phyloP scores from a whole-genome alignment of 2,113 vertebrate genomes.

The Machaerirhynchus nigripectus region DNA sequence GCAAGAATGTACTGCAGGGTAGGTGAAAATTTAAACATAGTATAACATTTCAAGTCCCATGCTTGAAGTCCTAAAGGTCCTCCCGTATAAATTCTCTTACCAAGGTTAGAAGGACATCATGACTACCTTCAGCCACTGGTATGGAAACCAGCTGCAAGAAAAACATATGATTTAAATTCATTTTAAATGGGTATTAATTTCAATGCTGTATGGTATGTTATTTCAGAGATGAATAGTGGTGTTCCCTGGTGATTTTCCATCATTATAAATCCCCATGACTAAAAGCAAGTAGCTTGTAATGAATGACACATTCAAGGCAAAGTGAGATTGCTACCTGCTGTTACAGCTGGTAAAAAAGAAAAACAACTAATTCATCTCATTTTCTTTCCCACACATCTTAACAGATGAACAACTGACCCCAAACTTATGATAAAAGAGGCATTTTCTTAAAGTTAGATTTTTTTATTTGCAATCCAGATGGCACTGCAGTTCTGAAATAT shows the following conservation, averaged over 20 bases:
- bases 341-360: slow-evolving; percentile 26
- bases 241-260: slow-evolving; percentile 32
- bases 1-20: not conserved
- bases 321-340: slow-evolving; percentile 35
- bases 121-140: not conserved
- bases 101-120: not conserved
- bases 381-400: slow-evolving; percentile 15
- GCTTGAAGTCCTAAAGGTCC: not conserved
- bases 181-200: not conserved
- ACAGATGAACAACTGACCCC: not conserved
- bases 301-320: slow-evolving; percentile 57
- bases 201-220: not conserved
- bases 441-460: not conserved
- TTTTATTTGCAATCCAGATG: not conserved
- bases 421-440: not conserved
- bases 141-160: not conserved
- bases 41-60: not conserved
- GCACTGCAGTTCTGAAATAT: not conserved
- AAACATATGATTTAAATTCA: not conserved
- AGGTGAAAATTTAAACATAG: not conserved
- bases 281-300: slow-evolving; percentile 59
- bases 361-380: slow-evolving; percentile 19
- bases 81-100: not conserved
- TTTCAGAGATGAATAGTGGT: not conserved
- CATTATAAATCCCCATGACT: slow-evolving; percentile 1